These are phyloP conservation scores for Smittia aterrima DNA, from an alignment of 2,888 invertebrate species.

Conservation along the genomic window DNA sequence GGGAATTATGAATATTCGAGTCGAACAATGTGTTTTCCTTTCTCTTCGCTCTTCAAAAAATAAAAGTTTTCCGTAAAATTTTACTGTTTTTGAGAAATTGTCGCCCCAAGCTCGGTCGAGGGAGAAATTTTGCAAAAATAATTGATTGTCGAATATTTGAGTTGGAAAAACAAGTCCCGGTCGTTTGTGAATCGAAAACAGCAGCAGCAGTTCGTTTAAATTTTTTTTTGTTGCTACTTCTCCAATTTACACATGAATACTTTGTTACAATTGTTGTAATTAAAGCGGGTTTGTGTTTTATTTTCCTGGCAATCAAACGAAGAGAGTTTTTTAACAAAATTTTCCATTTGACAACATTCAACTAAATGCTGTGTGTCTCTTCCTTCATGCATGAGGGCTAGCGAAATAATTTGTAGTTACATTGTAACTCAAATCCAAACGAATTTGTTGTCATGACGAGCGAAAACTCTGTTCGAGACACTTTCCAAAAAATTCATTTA, in stretches of 20 bases:
- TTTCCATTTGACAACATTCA: too few relatives aligned
- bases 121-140: neutral
- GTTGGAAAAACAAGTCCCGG: neutral
- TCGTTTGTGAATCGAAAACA: neutral
- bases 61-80: neutral
- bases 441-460: neutral
- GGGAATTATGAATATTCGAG: neutral
- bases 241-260: neutral
- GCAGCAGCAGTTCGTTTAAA: neutral
- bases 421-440: too few relatives aligned
- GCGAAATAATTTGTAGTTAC: too few relatives aligned
- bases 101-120: neutral
- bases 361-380: too few relatives aligned
- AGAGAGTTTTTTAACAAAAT: too few relatives aligned
- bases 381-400: too few relatives aligned
- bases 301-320: too few relatives aligned
- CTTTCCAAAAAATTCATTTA: neutral
- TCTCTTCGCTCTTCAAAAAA: too few relatives aligned
- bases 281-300: neutral
- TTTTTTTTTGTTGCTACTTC: too few relatives aligned
- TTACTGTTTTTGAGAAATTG: constrained; percentile 23
- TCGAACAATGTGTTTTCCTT: neutral
- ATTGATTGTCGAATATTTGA: constrained; percentile 39
- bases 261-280: neutral
- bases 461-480: neutral